A percentile compares a stretch with the other conserved stretches of the same genome.
These are phyloP conservation scores for Pyrocephalus nanus DNA, from an alignment of 2,797 vertebrate species.

Conservation along the genomic window DNA sequence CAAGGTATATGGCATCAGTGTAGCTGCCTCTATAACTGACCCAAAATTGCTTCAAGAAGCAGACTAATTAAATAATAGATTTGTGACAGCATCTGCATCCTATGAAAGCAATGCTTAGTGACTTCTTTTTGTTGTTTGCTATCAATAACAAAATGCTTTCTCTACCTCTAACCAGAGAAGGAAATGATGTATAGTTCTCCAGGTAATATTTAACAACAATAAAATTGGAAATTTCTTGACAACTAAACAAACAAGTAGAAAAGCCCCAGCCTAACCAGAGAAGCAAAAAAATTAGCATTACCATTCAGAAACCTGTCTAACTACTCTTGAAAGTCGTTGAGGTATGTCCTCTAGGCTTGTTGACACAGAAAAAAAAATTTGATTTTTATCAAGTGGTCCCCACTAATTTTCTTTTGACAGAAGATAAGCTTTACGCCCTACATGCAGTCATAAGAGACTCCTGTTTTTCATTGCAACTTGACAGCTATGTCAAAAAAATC, in stretches of 20 bases:
- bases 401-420: not conserved
- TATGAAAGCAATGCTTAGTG: not conserved
- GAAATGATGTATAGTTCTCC: not conserved
- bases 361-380: not conserved
- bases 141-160: not conserved
- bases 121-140: not conserved
- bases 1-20: not conserved
- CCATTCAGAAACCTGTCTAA: not conserved
- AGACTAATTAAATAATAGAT: not conserved
- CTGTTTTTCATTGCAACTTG: not conserved
- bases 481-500: rapidly evolving
- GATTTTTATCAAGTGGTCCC: not conserved
- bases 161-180: not conserved
- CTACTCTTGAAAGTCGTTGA: not conserved
- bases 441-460: not conserved
- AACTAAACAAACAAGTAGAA: not conserved
- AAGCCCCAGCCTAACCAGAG: not conserved
- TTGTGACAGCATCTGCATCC: not conserved
- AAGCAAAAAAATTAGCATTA: not conserved
- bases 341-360: not conserved
- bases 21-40: not conserved
- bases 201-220: not conserved
- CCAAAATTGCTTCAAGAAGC: not conserved
- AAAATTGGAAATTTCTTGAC: not conserved
- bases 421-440: not conserved